These are phyloP conservation scores for Numenius phaeopus DNA, from an alignment of 2,797 vertebrate genomes.

Conservation along the genomic window DNA sequence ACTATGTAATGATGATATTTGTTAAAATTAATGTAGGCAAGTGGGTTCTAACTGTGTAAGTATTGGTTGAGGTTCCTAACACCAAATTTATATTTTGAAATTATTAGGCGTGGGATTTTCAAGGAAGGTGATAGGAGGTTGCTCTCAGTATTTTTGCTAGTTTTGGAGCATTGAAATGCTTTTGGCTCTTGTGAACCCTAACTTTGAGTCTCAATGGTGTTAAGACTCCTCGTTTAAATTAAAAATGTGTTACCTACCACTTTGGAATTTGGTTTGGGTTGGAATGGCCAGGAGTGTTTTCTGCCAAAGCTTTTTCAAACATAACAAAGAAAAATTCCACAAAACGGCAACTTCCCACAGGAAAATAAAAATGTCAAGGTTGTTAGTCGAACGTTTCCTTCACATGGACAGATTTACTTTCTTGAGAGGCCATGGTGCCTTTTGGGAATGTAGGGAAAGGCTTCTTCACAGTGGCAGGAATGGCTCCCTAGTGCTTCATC, in stretches of 20 bases:
- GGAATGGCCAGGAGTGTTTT: neutral
- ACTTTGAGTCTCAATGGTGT: neutral
- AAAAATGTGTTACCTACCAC: neutral
- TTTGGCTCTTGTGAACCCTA: neutral
- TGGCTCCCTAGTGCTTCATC: neutral
- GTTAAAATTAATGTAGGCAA: neutral
- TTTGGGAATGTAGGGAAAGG: neutral
- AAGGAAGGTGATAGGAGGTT: neutral
- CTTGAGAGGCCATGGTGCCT: fast-evolving
- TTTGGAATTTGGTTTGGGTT: neutral
- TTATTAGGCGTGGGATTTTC: neutral
- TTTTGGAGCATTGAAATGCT: fast-evolving
- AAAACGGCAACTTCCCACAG: fast-evolving
- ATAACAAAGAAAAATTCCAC: neutral
- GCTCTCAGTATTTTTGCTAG: neutral
- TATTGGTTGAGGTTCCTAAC: neutral
- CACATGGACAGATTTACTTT: neutral
- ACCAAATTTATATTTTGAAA: neutral
- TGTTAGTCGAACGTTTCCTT: neutral
- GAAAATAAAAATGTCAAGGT: neutral
- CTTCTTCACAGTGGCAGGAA: neutral
- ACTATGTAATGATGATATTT: neutral
- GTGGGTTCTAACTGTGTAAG: neutral
- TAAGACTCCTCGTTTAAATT: neutral
- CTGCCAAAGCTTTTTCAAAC: neutral